These are phyloP conservation scores for Brachionus koreanus DNA, from an alignment of 1,140 invertebrate species.

Conservation along the genomic window DNA sequence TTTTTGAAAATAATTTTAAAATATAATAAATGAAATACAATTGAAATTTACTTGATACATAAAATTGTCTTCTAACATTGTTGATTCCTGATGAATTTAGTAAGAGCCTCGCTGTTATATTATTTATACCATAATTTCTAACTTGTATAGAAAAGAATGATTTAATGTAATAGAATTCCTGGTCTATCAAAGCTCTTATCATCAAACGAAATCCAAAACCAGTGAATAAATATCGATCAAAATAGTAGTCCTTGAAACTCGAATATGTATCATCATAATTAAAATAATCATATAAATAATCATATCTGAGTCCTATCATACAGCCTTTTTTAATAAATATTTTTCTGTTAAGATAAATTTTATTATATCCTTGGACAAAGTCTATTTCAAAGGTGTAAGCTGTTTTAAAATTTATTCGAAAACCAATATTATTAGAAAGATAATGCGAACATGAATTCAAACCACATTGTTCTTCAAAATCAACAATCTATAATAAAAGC, in stretches of 20 bases:
- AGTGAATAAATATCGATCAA: neutral
- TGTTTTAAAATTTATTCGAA: neutral
- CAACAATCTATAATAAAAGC: neutral
- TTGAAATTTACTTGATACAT: neutral
- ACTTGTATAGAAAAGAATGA: neutral
- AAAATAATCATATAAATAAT: neutral
- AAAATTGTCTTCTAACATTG: neutral
- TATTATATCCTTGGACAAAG: neutral
- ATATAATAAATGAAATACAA: neutral
- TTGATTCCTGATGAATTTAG: neutral
- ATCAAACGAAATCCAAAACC: neutral
- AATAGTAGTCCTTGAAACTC: neutral
- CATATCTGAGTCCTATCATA: neutral
- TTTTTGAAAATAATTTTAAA: too few species aligned
- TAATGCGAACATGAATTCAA: neutral
- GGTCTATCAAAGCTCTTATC: neutral
- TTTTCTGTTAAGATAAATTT: neutral
- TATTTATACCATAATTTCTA: neutral
- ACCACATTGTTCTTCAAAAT: neutral
- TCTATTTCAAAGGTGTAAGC: neutral
- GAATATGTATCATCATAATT: neutral
- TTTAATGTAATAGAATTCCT: neutral
- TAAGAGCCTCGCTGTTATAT: neutral
- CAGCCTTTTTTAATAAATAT: neutral
- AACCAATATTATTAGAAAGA: neutral